Conservation (phyloP, 2,113 vertebrate species). For the Greenwoodochromis staneri region DNA sequence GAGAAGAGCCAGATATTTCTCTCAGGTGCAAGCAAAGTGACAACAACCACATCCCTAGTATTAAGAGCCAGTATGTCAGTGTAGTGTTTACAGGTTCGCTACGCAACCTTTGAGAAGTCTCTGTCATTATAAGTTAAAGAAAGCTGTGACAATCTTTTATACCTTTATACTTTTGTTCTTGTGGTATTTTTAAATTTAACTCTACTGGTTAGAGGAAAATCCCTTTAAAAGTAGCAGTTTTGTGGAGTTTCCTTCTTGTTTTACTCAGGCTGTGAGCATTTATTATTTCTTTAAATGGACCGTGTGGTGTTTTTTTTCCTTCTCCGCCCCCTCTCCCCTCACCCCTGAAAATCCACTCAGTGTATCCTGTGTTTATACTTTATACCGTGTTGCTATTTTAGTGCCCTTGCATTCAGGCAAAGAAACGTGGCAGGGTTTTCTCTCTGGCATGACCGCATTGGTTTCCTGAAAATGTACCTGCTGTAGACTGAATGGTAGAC, state of each 20-base stretch:
- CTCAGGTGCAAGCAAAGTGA: not conserved
- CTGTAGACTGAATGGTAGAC: not conserved
- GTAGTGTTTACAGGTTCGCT: not conserved
- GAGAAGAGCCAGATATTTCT: not conserved
- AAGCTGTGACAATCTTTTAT: not conserved
- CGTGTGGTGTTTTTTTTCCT: not conserved
- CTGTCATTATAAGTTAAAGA: not conserved
- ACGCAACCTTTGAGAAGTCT: not conserved
- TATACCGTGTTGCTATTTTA: slow-evolving; percentile 26
- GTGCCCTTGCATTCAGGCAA: not conserved
- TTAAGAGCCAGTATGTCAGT: not conserved
- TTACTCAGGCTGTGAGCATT: not conserved
- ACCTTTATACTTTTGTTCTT: not conserved
- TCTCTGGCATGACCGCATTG: not conserved
- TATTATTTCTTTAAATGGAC: slow-evolving; percentile 10
- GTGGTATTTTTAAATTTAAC: not conserved
- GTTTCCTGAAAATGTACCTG: slow-evolving; percentile 29
- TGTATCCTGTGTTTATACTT: slow-evolving; percentile 30
- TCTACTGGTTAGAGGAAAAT: not conserved
- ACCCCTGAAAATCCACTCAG: not conserved
- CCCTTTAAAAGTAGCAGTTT: not conserved
- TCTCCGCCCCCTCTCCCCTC: not conserved
- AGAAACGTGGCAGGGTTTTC: not conserved
- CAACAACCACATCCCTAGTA: not conserved
- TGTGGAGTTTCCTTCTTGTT: not conserved